A percentile compares a stretch with the other conserved stretches of the same genome.
Evolutionary conservation across 53 echinoderm and acorn worm species (phyloP).

Genomic region (Actinopyga echinites): DNA sequence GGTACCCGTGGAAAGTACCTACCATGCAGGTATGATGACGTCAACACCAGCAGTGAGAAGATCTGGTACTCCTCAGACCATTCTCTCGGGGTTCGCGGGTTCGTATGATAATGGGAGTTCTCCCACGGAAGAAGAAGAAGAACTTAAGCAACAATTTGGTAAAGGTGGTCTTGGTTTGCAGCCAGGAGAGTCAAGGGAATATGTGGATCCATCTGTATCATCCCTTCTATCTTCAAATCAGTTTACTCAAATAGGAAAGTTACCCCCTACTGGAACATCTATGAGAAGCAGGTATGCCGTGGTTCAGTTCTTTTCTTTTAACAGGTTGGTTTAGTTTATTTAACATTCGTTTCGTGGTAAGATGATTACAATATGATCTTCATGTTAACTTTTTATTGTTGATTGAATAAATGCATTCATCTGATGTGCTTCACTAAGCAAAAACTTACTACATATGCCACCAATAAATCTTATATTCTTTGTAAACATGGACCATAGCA

Average conservation of each 20-base stretch:
- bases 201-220: not conserved
- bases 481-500: no score
- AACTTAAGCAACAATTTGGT: slow-evolving; percentile 31
- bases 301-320: no score
- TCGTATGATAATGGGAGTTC: slow-evolving; percentile 14
- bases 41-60: slow-evolving; percentile 20
- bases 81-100: not conserved
- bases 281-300: slow-evolving; percentile 22
- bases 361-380: no score
- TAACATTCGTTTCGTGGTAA: no score
- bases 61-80: slow-evolving; percentile 4
- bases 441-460: no score
- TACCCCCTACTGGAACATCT: not conserved
- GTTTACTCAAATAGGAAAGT: not conserved
- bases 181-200: slow-evolving; percentile 2
- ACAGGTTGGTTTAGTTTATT: no score
- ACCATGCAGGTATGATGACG: slow-evolving; percentile 16
- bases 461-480: no score
- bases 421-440: no score
- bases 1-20: not conserved
- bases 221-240: not conserved
- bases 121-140: slow-evolving; percentile 36
- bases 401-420: no score
- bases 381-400: no score
- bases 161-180: not conserved